Percentiles rank a stretch among this genome's conserved stretches.
These are phyloP conservation scores for Caenorhabditis briggsae DNA, from an alignment of 1,140 invertebrate genomes.

Conservation along the genomic window DNA sequence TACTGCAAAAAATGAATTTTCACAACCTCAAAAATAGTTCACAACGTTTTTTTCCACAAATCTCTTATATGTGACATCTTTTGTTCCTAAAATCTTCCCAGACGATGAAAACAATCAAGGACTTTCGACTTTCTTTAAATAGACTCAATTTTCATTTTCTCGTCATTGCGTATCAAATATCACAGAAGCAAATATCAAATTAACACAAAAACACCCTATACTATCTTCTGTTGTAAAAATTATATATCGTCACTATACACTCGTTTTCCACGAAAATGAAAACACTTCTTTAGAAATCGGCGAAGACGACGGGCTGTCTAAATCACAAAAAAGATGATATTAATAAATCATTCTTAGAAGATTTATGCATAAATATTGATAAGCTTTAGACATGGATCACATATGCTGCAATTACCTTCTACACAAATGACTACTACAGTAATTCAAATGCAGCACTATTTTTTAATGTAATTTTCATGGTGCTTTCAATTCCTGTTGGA, in stretches of 20 bases:
- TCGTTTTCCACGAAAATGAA: too few relatives aligned
- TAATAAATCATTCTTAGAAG: neutral
- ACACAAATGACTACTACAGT: constrained; percentile 78
- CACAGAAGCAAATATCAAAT: constrained; percentile 20
- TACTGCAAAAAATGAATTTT: too few relatives aligned
- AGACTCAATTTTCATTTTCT: neutral
- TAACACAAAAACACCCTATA: constrained; percentile 10
- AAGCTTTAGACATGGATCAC: constrained; percentile 80
- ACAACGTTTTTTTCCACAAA: too few relatives aligned
- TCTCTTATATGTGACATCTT: too few relatives aligned
- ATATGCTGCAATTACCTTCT: constrained; percentile 80
- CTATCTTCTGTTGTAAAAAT: neutral
- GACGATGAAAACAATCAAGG: too few relatives aligned
- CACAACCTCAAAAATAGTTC: too few relatives aligned
- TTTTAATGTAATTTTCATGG: constrained; percentile 79
- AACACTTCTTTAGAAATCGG: too few relatives aligned
- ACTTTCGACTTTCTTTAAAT: neutral
- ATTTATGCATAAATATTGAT: neutral
- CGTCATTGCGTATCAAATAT: constrained; percentile 1
- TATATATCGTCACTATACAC: neutral
- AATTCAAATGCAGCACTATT: constrained; percentile 78
- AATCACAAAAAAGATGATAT: too few relatives aligned
- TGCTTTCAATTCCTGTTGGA: constrained; percentile 79
- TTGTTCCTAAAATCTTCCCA: neutral
- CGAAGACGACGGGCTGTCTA: too few relatives aligned